Evolutionary conservation across 1,140 invertebrate genomes (phyloP), one percentile per base, ranked within the genome.

Genomic region (Drosophila insularis): DNA sequence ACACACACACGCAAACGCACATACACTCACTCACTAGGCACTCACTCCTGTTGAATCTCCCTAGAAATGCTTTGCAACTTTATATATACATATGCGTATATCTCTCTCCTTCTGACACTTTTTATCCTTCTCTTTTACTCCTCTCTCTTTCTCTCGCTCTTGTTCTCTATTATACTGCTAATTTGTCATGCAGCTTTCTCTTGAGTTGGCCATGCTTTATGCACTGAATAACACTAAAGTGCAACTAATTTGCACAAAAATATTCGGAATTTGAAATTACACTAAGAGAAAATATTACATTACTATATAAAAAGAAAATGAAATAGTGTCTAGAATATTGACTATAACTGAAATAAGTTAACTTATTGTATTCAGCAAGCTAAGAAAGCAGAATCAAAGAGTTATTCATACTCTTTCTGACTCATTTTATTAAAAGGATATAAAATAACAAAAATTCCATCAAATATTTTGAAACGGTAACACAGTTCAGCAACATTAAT

Each of bases 181-280:
- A 84, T 84, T 84, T 84, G 81, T 80, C 77, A 77, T 79, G 77
- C 65, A 63, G 65, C 35, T 13, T 50, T 50, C 43, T 50, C 67
- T 68, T 63, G 66, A 77, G 64, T 69, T 64, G n/a, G 66, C 77
- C 61, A 68, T 68, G 62, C 66, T 75, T 85, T 86, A 68, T 86
- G 81, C 78, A 78, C 78, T 77, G 74, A 70, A 78, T 69, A 81
- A 67, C 78, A 74, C 81, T 74, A 63, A 78, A 84, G 81, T 85
- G 81, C 81, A 85, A 78, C 77, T 84, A 75, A 80, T 82, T 75
- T 82, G 80, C 75, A 79, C 78, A 65, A 74, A 27, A 76, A 82
- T 21, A 21, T 50, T 50, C 10, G 8, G 10, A 14, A 21, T 50
- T 50, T 11, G 7, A 21, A 50, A 21, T 50, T 19, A 50, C 43